Evolutionary conservation across 2,888 invertebrate species (phyloP).

Genomic region (Ganaspis brasiliensis): DNA sequence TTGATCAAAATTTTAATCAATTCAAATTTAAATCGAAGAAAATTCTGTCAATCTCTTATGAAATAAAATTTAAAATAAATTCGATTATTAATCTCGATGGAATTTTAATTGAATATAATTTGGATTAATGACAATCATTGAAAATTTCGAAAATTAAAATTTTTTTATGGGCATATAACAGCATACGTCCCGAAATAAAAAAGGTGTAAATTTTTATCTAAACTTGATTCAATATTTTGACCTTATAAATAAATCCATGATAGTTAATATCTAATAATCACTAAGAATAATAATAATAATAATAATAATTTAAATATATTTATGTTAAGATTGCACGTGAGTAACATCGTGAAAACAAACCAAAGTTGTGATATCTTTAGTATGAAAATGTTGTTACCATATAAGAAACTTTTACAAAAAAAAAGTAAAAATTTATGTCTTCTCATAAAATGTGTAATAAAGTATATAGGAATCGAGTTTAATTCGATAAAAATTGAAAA

Average conservation of each 20-base stretch:
- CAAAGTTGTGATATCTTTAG: conserved; percentile 40
- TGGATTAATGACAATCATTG: too few relatives aligned
- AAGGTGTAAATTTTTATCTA: too few relatives aligned
- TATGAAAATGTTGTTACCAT: not conserved
- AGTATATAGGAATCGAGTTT: not conserved
- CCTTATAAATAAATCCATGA: not conserved
- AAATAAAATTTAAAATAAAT: too few relatives aligned
- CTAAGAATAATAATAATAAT: not conserved
- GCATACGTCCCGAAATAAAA: too few relatives aligned
- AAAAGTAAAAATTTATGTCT: not conserved
- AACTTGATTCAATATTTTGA: too few relatives aligned
- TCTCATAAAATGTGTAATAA: not conserved
- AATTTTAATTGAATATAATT: too few relatives aligned
- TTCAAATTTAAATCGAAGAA: too few relatives aligned
- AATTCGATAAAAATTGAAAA: not conserved
- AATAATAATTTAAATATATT: conserved; percentile 24
- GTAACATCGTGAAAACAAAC: conserved; percentile 33
- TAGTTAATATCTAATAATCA: not conserved
- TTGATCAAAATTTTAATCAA: too few relatives aligned
- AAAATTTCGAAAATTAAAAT: too few relatives aligned
- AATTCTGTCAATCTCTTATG: too few relatives aligned
- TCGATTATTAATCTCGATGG: too few relatives aligned
- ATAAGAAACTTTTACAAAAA: not conserved
- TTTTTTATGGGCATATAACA: too few relatives aligned
- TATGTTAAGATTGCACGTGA: conserved; percentile 10